These are phyloP conservation scores for Bimastos eiseni DNA, from an alignment of 2,888 invertebrate genomes.

Conservation along the genomic window DNA sequence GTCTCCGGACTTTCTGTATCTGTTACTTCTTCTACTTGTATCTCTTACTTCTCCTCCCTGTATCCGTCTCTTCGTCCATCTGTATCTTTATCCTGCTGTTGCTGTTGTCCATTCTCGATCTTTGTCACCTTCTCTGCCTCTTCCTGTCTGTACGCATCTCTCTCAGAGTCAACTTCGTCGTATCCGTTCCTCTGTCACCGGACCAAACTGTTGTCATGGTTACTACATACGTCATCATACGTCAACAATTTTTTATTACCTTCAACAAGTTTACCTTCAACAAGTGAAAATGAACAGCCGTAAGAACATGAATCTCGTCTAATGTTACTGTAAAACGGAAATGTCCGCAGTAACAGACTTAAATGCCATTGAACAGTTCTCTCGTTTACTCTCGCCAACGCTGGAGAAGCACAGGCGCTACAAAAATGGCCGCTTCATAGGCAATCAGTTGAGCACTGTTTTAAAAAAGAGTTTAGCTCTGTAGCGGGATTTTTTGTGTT, in stretches of 20 bases:
- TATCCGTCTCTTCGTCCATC: background rate
- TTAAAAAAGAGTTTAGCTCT: background rate
- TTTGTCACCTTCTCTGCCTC: too few species aligned
- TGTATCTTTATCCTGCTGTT: too few species aligned
- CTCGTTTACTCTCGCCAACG: background rate
- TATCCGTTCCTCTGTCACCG: background rate
- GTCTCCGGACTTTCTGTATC: background rate
- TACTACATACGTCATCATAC: background rate
- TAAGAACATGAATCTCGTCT: background rate
- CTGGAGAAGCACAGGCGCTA: background rate
- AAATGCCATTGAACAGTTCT: background rate
- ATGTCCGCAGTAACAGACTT: background rate
- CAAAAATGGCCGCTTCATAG: background rate
- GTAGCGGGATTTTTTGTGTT: background rate
- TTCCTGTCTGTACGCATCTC: background rate
- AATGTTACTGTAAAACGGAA: background rate
- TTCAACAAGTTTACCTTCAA: background rate
- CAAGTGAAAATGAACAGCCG: background rate
- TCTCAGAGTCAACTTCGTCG: background rate
- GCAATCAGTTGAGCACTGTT: background rate
- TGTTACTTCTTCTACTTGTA: background rate
- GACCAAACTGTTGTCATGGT: background rate
- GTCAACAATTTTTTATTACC: background rate
- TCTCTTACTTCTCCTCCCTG: background rate
- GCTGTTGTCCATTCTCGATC: too few species aligned